These are phyloP conservation scores for Patagioenas fasciata DNA, from an alignment of 2,113 vertebrate species.

Conservation along the genomic window DNA sequence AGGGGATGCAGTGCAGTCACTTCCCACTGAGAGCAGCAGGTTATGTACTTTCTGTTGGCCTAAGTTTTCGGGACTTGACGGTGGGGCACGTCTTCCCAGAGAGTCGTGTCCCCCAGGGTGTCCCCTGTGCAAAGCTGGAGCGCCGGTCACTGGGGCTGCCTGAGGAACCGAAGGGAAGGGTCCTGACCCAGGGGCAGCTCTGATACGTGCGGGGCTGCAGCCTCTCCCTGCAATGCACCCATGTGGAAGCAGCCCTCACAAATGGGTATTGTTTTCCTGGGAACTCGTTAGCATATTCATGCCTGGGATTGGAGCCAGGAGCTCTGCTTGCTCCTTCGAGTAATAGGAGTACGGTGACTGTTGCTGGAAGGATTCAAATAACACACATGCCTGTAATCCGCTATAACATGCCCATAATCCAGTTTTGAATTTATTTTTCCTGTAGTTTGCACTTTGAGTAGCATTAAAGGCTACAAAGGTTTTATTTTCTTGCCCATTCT, in stretches of 20 bases:
- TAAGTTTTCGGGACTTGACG: background rate
- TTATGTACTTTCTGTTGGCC: background rate
- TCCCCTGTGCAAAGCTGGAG: background rate
- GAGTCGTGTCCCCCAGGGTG: background rate
- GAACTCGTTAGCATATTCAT: slow-evolving; percentile 26
- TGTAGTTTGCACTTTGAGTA: background rate
- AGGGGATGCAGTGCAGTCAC: background rate
- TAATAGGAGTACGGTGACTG: background rate
- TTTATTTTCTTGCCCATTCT: background rate
- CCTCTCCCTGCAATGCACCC: background rate
- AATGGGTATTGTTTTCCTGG: slow-evolving; percentile 18
- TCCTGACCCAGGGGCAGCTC: background rate
- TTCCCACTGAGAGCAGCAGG: background rate
- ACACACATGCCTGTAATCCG: background rate
- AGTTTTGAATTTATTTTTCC: background rate
- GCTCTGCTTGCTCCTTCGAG: background rate
- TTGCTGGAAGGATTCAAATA: background rate
- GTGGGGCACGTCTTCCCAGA: background rate
- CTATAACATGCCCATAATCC: background rate
- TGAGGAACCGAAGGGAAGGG: background rate
- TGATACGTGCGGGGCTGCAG: slow-evolving; percentile 30
- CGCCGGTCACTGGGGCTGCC: background rate
- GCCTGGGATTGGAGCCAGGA: background rate
- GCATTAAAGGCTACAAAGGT: background rate
- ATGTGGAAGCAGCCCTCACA: slow-evolving; percentile 32